Base-by-base conservation (phyloP, 2,113 vertebrate species). In the Eretmochelys imbricata region DNA sequence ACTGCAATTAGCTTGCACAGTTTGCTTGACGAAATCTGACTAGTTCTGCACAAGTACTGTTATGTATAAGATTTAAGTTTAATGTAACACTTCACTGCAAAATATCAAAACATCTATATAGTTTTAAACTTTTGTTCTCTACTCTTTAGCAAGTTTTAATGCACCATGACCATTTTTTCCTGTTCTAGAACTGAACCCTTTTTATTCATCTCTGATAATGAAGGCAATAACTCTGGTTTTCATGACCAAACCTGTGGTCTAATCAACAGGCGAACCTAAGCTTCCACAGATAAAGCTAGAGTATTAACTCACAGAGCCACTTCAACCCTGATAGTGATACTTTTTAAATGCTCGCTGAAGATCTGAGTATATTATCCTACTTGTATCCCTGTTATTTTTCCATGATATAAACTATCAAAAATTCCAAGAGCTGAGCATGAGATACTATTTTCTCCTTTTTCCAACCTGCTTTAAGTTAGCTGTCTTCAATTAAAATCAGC, bases 401-500 rank as follows among this genome's bases (percentile, higher is more conserved):
- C 38, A 57, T 27, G 3, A 76, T 88, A 69, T n/a, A 38, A 38
- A 38, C 93, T 84, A 82, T 80, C 80, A 91, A 94, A 90, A 62
- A n/a, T 80, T 59, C 51, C 57, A 46, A 85, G 82, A 85, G 90
- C 87, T 93, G 89, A 89, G 53, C 93, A 82, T n/a, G 20, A 31
- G 57, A 8, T 29, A 53, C 53, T 62, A 42, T 78, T 94, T 93
- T 49, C 90, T 54, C 86, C 69, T 89, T 51, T n/a, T 93, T 93
- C 72, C 53, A 89, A 90, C 84, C 51, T 59, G 50, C 11, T 91
- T 91, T 90, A 89, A 76, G 84, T 91, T 89, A 87, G 51, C 62
- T 89, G 38, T 85, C 91, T 87, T 95, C 97, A 93, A 97, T 95
- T 95, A 97, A 95, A 98, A 91, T 2, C 13, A 92, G 91, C 10